Conservation (phyloP, 2,888 invertebrate genomes). For the Conus canariensis region DNA sequence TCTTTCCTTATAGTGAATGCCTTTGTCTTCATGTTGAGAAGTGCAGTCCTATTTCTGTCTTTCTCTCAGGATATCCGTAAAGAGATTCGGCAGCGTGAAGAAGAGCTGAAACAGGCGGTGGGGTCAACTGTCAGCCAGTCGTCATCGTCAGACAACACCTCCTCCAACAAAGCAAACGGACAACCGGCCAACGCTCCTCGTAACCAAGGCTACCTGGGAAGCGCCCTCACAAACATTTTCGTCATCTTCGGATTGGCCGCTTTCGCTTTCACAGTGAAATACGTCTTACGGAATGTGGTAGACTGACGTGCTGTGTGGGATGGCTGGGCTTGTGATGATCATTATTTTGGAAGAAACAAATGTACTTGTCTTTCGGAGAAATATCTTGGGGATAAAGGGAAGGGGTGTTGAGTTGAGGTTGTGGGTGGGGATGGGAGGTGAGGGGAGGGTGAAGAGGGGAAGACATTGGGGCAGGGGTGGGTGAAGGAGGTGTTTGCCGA, state of each 20-base stretch:
- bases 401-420: neutral
- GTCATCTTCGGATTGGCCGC: slow-evolving; percentile 52
- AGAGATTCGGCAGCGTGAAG: slow-evolving; percentile 80
- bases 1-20: too few species aligned
- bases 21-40: neutral
- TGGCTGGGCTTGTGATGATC: neutral
- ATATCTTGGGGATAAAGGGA: neutral
- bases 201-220: slow-evolving; percentile 45
- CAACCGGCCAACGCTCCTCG: neutral
- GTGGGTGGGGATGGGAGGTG: neutral
- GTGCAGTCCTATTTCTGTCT: slow-evolving; percentile 81
- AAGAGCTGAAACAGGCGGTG: slow-evolving; percentile 78
- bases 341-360: neutral
- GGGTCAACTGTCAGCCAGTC: slow-evolving; percentile 50
- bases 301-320: slow-evolving; percentile 26
- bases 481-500: neutral
- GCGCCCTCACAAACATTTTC: slow-evolving; percentile 50
- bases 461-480: too few species aligned
- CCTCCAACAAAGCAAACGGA: neutral
- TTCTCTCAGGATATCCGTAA: slow-evolving; percentile 83
- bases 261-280: slow-evolving; percentile 51
- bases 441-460: too few species aligned
- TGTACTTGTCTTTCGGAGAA: too few species aligned
- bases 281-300: slow-evolving; percentile 50
- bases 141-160: slow-evolving; percentile 17